Base-by-base conservation (phyloP, 2,113 vertebrate genomes). In the Alouatta palliata region DNA sequence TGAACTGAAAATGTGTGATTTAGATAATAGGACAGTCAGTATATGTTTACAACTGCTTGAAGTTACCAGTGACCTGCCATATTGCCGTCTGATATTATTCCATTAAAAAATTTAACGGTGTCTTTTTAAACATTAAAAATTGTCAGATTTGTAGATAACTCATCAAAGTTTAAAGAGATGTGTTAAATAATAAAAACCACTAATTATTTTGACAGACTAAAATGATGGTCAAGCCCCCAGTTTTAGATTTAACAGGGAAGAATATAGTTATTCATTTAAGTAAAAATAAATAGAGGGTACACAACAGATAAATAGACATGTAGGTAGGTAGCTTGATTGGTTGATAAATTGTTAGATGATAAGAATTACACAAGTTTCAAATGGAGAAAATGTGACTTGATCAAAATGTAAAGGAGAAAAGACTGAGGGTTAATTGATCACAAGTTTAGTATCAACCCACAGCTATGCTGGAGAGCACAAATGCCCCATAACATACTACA, bases 261-360 rank as follows among this genome's bases (percentile, higher is more conserved):
- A 91, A 30, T 85, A 91, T 27, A 80, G 19, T 43, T 77, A 49
- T 85, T 6, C 13, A 20, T 73, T 83, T 54, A 97, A 71, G 56
- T 84, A 68, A 87, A 95, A 96, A 94, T 79, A 73, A 90, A 56
- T 52, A 70, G 32, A 45, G 61, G 23, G 16, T 70, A 84, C 19
- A 20, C 23, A 40, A 85, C 10, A 89, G 81, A 58, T 35, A n/a
- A 68, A 68, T 8, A 47, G 37, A 73, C 5, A 64, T 64, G 17
- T 35, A 30, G 23, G 37, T 11, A 91, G n/a, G 47, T 73, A 83
- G 25, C 70, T 13, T n/a, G 19, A 21, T 5, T 30, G 43, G 70
- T 0, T n/a, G n/a, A 37, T 66, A 79, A 58, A 61, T 16, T 13
- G 8, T 6, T 20, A 45, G 16, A 45, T 58, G 30, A 66, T 45